These are phyloP conservation scores for Calcarius lapponicus DNA, from an alignment of 2,797 vertebrate species.

Conservation along the genomic window DNA sequence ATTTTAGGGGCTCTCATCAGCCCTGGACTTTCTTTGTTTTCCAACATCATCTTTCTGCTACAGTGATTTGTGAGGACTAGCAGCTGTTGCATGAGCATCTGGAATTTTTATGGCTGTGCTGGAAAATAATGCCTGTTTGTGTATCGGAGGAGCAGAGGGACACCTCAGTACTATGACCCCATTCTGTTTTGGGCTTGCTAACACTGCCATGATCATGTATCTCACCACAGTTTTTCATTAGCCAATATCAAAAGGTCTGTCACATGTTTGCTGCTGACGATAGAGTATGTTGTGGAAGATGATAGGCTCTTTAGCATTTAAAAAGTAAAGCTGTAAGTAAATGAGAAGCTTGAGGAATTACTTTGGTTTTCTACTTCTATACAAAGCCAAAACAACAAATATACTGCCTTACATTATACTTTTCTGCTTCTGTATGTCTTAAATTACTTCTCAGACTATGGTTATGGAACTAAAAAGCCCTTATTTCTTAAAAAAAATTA, in stretches of 20 bases:
- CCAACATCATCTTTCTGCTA: neutral
- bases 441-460: neutral
- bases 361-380: neutral
- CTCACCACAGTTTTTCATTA: neutral
- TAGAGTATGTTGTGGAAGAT: neutral
- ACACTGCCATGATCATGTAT: neutral
- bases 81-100: neutral
- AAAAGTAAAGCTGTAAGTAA: constrained; percentile 29
- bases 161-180: neutral
- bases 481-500: neutral
- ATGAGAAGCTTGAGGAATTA: neutral
- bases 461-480: neutral
- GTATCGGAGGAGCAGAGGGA: neutral
- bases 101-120: neutral
- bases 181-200: neutral
- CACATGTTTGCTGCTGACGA: neutral
- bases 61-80: neutral
- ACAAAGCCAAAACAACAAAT: neutral
- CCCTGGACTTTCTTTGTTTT: neutral
- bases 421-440: neutral
- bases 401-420: neutral
- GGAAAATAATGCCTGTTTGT: neutral
- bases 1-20: neutral
- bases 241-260: neutral
- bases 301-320: neutral